phyloP scores from a whole-genome alignment of 2,797 vertebrate species.

The Onychomys torridus region DNA sequence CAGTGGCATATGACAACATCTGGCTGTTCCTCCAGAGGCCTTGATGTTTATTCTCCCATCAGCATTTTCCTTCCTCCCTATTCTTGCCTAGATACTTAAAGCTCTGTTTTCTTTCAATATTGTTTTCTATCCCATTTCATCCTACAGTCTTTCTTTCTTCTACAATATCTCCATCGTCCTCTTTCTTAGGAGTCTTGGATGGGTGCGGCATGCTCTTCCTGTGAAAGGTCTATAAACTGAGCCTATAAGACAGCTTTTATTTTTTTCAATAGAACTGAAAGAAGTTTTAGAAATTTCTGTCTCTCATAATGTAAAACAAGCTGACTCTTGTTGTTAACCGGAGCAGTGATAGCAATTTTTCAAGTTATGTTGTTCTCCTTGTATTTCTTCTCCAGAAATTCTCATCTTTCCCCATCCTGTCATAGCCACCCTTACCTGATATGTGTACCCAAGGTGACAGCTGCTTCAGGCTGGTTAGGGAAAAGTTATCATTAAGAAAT shows the following conservation, averaged over 20 bases:
- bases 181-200: not conserved
- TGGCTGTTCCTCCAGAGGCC: too few relatives aligned
- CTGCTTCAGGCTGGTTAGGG: not conserved
- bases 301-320: not conserved
- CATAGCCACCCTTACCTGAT: not conserved
- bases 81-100: not conserved
- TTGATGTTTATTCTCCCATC: not conserved
- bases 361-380: not conserved
- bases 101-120: not conserved
- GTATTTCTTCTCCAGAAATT: not conserved
- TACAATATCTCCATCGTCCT: not conserved
- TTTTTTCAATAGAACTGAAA: not conserved
- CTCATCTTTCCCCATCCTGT: not conserved
- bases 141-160: not conserved
- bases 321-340: not conserved
- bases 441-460: not conserved
- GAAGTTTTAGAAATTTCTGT: not conserved
- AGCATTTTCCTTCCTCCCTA: not conserved
- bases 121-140: not conserved
- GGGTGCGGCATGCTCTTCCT: not conserved
- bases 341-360: not conserved
- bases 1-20: not conserved
- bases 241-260: not conserved
- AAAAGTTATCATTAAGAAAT: not conserved
- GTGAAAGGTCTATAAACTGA: not conserved